phyloP scores from a whole-genome alignment of 2,888 invertebrate genomes.

The Nineta flava region DNA sequence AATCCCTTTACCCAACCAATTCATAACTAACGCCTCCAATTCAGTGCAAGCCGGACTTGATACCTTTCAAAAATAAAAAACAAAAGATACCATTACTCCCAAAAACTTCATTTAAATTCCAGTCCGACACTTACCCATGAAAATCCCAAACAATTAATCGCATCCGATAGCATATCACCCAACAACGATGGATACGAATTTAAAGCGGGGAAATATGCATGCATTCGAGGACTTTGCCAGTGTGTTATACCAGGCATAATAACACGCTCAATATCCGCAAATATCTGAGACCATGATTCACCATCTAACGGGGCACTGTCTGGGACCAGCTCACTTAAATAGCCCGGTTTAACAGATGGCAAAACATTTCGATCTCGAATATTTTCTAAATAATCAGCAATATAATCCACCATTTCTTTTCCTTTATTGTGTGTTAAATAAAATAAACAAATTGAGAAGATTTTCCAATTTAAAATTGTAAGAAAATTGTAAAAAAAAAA shows the following conservation, averaged over 20 bases:
- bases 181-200: conserved; percentile 87
- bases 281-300: conserved; percentile 83
- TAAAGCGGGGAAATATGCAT: conserved; percentile 92
- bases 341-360: conserved; percentile 89
- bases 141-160: conserved; percentile 86
- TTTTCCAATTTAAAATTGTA: too few relatives aligned
- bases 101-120: background rate
- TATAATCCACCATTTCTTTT: conserved; percentile 96
- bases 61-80: conserved; percentile 40
- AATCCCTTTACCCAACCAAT: conserved; percentile 95
- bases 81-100: background rate
- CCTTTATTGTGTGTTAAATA: conserved; percentile 36
- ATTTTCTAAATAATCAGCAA: conserved; percentile 88
- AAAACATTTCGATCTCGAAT: conserved; percentile 82
- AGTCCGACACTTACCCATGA: conserved; percentile 66
- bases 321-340: conserved; percentile 73
- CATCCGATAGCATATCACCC: conserved; percentile 92
- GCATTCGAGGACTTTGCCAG: conserved; percentile 97
- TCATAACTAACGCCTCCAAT: conserved; percentile 93
- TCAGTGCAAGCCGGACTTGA: conserved; percentile 97
- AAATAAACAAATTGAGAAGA: too few relatives aligned
- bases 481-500: too few relatives aligned
- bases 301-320: conserved; percentile 71
- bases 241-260: conserved; percentile 97
- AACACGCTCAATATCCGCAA: conserved; percentile 80